Base-by-base conservation (phyloP, 2,888 invertebrate genomes). In the Heteropelma amictum region DNA sequence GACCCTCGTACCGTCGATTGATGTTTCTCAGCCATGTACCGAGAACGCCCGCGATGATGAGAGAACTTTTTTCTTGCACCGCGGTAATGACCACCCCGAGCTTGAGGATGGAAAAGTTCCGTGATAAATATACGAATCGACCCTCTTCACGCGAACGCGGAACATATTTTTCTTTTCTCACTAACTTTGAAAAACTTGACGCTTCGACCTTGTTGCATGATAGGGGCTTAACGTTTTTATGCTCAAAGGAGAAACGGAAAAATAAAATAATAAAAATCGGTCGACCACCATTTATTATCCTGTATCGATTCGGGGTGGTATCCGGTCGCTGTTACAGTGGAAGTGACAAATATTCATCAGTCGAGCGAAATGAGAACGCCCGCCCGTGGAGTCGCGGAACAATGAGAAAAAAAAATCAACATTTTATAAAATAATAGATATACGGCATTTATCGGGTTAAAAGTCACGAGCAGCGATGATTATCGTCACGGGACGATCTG, bases 271-370 rank as follows among this genome's bases (percentile, higher is more conserved):
- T 17, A 47, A 49, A 68, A 47, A 38, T 38, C 58, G 47, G 49
- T 35, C 19, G 54, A 12, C 14, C 28, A 42, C 30, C 38, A 58
- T 58, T 68, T 68, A 51, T 68, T 38, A 35, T 8, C 12, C 8
- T 6, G 54, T 65, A 65, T 28, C 56, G 67, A 30, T 54, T 42
- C 33, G 6, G 38, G 47, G 26, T 17, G 23, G 21, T 28, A 38
- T 28, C 19, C 7, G 26, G 23, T 38, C 38, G 35, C 33, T 33
- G n/a, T 3, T 21, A 30, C 49, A 38, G 38, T 68, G 56, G 47
- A 68, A 67, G 35, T 56, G 68, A 47, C 47, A 49, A 68, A 68
- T 58, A 68, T 68, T 58, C 58, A 58, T 68, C 68, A 68, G 58
- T 38, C 68, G 40, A 6, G 56, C 30, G 47, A 68, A 68, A 68